Evolutionary conservation across 2,797 vertebrate genomes (phyloP), one percentile per base, ranked within the genome.

Genomic region (Chrysocyon brachyurus): DNA sequence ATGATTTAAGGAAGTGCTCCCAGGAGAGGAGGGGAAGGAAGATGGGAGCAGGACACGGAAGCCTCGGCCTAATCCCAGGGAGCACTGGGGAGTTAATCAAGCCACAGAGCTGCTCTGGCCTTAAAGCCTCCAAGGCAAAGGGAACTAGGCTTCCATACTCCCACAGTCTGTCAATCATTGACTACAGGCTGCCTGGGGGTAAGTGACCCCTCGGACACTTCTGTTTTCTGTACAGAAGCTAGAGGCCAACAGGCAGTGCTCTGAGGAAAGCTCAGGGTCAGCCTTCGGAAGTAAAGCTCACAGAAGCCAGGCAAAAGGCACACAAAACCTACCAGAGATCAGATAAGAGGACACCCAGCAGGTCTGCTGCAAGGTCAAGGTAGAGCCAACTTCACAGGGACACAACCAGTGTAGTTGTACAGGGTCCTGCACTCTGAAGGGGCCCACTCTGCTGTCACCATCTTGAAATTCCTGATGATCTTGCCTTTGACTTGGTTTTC

Each of bases 381-480:
- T 7, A 54, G 66, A 10, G 46, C 10, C 14, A 56, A 11, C 21
- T 63, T 75, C 49, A 28, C 14, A 33, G 64, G 33, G 57, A 83
- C n/a, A 75, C 15, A 12, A 46, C 12, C 56, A 46, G 0, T 28
- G 7, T 46, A 46, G 40, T 1, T 46, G 40, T 16, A 66, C 10
- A 21, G 26, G 28, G 7, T 19, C 33, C 77, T 59, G 24, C 49
- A 46, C 22, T 75, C 36, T 46, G 19, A 93, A 61, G 72, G 10
- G 10, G 40, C 28, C 24, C 15, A 17, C 59, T 90, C 33, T 77
- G 21, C 10, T 6, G 40, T 66, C 49, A 68, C 59, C 46, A 33
- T 66, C 36, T 68, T 63, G 64, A 82, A 72, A 94, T 72, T 88
- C 40, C 63, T 87, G 66, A 61, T 49, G 33, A 61, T 28, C 59